Base-by-base conservation (phyloP, 1,140 invertebrate species). In the Magallana angulata region DNA sequence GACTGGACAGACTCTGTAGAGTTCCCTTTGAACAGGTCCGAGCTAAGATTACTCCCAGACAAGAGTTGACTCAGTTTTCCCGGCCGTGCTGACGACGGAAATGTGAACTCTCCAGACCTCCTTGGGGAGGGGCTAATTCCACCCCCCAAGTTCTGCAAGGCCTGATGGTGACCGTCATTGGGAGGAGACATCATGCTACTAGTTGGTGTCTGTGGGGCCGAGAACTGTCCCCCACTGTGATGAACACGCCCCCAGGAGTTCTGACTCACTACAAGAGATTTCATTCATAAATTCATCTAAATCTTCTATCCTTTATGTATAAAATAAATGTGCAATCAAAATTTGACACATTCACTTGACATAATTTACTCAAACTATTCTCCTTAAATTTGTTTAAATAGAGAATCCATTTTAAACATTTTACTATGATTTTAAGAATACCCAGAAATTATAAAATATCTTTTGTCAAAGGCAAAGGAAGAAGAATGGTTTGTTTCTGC, bases 51-150 rank as follows among this genome's bases (percentile, higher is more conserved):
- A 30, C 48, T 82, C 36, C 24, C 64, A 80, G 68, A 58, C 64
- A 86, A 88, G 57, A 93, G 86, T 87, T 92, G 90, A 87, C 91
- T 91, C 12, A 93, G 85, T 91, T 92, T 93, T 16, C 92, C 91
- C 48, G 89, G 71, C 30, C 91, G 84, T 57, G 80, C 57, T 48
- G 85, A 71, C 57, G 24, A 80, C 7, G 83, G 84, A 85, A 85
- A 85, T 2, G 71, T 60, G 56, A 88, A 88, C 14, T 88, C 87
- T 11, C 82, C 36, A 6, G 16, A 48, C 59, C 36, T 48, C 16
- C 83, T n/a, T 12, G 68, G 84, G 16, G 83, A 84, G 8, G 76
- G 84, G 11, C 60, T 24, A 1, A 59, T 58, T 24, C 62, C 71
- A 30, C 62, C 62, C 12, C 84, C 88, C 87, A 90, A 88, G 30